phyloP scores from a whole-genome alignment of 2,888 invertebrate species.

The Eretmocerus hayati region DNA sequence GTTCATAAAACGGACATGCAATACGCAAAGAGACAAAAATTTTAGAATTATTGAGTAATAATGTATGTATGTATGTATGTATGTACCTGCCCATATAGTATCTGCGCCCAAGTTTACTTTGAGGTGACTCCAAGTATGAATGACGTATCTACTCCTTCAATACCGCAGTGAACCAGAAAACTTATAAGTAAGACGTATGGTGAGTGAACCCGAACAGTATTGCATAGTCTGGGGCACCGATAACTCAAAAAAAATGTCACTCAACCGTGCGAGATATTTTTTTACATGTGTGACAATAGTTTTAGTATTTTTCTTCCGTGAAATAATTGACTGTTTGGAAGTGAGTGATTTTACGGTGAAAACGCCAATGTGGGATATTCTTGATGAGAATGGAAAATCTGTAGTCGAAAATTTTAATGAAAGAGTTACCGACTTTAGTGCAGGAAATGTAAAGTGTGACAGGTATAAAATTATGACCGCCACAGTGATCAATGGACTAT shows the following conservation, averaged over 20 bases:
- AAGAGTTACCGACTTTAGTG: constrained; percentile 9
- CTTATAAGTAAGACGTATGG: constrained; percentile 19
- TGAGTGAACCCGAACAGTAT: not conserved
- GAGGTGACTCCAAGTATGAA: constrained; percentile 3
- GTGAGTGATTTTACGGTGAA: constrained; percentile 1
- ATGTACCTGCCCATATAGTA: too few relatives aligned
- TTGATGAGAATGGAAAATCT: constrained; percentile 2
- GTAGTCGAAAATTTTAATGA: constrained; percentile 5
- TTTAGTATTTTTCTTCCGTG: not conserved
- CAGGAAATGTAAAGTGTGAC: constrained; percentile 12
- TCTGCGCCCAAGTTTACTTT: constrained; percentile 19
- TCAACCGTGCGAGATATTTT: not conserved
- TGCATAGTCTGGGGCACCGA: not conserved
- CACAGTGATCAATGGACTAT: too few relatives aligned
- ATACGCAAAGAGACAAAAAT: too few relatives aligned
- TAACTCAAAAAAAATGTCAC: not conserved
- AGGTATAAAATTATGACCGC: too few relatives aligned
- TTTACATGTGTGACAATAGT: not conserved
- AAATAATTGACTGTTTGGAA: not conserved
- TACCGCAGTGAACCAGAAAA: not conserved
- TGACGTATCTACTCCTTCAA: constrained; percentile 15
- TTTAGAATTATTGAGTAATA: too few relatives aligned
- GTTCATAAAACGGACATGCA: too few relatives aligned
- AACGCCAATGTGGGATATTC: constrained; percentile 14
- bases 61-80: too few relatives aligned